Base-by-base conservation (phyloP, 2,113 vertebrate species). In the Centropus bengalensis region DNA sequence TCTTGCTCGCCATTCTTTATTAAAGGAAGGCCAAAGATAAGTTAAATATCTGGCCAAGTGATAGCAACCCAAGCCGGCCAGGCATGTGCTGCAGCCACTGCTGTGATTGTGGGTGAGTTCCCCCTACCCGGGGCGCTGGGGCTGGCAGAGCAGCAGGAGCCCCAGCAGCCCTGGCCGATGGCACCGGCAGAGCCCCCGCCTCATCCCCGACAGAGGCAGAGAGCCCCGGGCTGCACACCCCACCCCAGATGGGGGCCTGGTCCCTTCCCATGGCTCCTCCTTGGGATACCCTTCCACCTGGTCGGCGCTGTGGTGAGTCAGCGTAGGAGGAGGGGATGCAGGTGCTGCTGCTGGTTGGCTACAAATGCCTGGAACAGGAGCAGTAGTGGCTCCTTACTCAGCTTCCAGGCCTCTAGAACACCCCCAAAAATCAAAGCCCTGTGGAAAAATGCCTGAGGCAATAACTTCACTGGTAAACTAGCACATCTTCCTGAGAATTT, bases 401-500 rank as follows among this genome's bases (percentile, higher is more conserved):
- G 68, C 87, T 91, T 91, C 78, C 88, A 97, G 86, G 93, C 93
- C 69, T 94, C 90, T 67, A 84, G 96, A 97, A 97, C 77, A 82
- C 47, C 89, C 70, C 1, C 0, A 16, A 40, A 67, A 96, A 96
- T 97, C 78, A 47, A 96, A 96, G 93, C 74, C 3, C 52, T 66
- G 28, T 92, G 92, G 91, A 95, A 94, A 95, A 97, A 95, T 52
- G 93, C 97, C 97, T 33, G 94, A 95, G 97, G 97, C 94, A 88
- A 55, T 75, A 85, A 81, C 91, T 96, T 96, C 96, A 62, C 79
- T 93, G 97, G 96, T 97, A 97, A 97, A 97, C 91, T 85, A 93
- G 96, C 79, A 68, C 94, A 84, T 94, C 96, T 96, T 69, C 63
- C 96, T 95, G 94, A 96, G 96, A 86, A 76, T 80, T 58, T 89